Evolutionary conservation across 2,797 vertebrate species (phyloP).

Genomic region (Halcyon badia): DNA sequence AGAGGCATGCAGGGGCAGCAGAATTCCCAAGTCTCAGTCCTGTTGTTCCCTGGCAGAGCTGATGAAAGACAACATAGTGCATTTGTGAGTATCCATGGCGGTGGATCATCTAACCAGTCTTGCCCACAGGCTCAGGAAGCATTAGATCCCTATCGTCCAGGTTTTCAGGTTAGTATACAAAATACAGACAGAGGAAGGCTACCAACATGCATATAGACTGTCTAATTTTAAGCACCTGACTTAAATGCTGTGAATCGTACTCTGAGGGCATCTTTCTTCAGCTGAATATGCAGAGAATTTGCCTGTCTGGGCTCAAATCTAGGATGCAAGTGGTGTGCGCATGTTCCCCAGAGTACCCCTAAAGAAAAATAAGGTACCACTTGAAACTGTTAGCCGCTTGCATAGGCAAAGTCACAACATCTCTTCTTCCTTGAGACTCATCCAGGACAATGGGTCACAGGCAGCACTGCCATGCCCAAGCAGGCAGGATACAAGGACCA

Average conservation of each 20-base stretch:
- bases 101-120: not conserved
- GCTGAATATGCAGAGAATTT: slow-evolving; percentile 35
- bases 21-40: not conserved
- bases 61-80: not conserved
- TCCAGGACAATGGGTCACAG: not conserved
- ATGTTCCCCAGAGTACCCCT: not conserved
- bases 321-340: not conserved
- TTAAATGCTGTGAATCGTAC: not conserved
- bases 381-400: not conserved
- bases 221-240: slow-evolving; percentile 44
- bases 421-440: not conserved
- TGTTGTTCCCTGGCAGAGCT: not conserved
- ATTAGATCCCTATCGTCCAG: slow-evolving; percentile 9
- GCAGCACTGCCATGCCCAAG: not conserved
- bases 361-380: not conserved
- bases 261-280: slow-evolving; percentile 28
- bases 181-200: not conserved
- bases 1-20: not conserved
- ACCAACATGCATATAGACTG: not conserved
- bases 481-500: not conserved
- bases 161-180: slow-evolving; percentile 40
- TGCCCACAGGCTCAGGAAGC: slow-evolving; percentile 7
- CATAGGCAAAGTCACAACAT: not conserved
- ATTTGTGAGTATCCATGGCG: not conserved
- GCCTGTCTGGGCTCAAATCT: slow-evolving; percentile 35